Evolutionary conservation across 2,113 vertebrate species (phyloP).

Genomic region (Proteles cristata): DNA sequence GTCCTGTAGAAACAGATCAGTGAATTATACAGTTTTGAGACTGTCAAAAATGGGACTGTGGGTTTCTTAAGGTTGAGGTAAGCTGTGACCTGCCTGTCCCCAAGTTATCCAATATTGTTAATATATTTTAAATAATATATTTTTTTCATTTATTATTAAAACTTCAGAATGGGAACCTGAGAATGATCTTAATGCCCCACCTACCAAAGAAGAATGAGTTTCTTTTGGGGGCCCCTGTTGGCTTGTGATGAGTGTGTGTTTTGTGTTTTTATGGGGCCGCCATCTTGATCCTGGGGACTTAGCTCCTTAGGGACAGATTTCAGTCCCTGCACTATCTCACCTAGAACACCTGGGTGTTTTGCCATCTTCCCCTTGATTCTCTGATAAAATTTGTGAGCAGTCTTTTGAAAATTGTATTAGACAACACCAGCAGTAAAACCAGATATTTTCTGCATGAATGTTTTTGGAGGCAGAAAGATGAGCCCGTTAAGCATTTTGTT

Average conservation of each 20-base stretch:
- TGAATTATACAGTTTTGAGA: not conserved
- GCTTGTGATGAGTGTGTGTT: not conserved
- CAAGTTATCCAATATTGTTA: not conserved
- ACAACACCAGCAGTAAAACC: not conserved
- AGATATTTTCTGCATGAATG: not conserved
- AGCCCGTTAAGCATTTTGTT: not conserved
- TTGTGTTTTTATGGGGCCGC: not conserved
- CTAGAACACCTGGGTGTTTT: not conserved
- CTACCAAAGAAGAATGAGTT: accelerated
- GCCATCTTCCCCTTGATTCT: not conserved
- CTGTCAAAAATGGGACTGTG: not conserved
- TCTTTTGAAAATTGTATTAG: not conserved
- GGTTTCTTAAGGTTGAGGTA: not conserved
- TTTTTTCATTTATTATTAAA: not conserved
- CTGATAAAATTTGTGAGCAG: not conserved
- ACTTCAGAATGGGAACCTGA: not conserved
- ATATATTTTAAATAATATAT: not conserved
- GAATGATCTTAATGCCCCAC: too few relatives aligned
- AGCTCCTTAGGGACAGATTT: not conserved
- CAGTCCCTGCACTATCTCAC: not conserved
- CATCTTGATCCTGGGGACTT: not conserved
- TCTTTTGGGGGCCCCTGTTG: accelerated
- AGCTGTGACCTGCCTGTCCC: not conserved
- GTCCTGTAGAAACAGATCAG: not conserved
- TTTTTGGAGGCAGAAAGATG: not conserved